Evolutionary conservation across 2,113 vertebrate genomes (phyloP), one percentile per base, ranked within the genome.

Genomic region (Phrynocephalus versicolor): DNA sequence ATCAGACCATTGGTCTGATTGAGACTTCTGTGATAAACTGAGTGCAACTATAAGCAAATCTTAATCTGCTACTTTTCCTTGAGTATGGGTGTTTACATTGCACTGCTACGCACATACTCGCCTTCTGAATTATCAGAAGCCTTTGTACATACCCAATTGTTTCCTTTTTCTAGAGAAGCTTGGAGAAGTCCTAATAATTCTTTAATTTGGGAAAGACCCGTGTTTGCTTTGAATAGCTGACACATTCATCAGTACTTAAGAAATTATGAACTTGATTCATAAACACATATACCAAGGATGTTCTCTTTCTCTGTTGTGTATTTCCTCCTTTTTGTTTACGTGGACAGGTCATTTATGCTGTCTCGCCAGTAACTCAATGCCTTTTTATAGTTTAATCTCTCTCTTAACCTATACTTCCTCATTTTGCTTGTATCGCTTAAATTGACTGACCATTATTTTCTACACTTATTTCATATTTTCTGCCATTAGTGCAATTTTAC

Each of bases 401-500:
- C 72, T 58, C 4, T 41, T 12, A 41, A 41, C 37, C n/a, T 37
- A 55, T 72, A 14, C 35, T 57, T 14, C 58, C 58, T 60, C 14
- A 16, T 60, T 23, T 60, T 60, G 55, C 25, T 16, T 14, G 60
- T 75, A 45, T 55, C 27, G 30, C n/a, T 74, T 30, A 30, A 25
- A 41, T 30, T 23, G 58, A 33, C 39, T 16, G 6, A 39, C 16
- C 35, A 33, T 62, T 2, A 62, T 73, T 81, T 37, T 15, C 33
- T 57, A 21, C 12, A 65, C 51, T 30, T 37, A 35, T 3, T 85
- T 70, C 6, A 12, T 71, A 25, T 72, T 79, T 72, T 45, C 16
- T 62, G 76, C 77, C 71, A 30, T 41, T 27, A n/a, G 72, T 85
- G 82, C 67, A 21, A 91, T 94, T 91, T 90, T 81, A 88, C 1